phyloP scores from a whole-genome alignment of 2,888 invertebrate genomes.

The Heteromyza rotundicornis region DNA sequence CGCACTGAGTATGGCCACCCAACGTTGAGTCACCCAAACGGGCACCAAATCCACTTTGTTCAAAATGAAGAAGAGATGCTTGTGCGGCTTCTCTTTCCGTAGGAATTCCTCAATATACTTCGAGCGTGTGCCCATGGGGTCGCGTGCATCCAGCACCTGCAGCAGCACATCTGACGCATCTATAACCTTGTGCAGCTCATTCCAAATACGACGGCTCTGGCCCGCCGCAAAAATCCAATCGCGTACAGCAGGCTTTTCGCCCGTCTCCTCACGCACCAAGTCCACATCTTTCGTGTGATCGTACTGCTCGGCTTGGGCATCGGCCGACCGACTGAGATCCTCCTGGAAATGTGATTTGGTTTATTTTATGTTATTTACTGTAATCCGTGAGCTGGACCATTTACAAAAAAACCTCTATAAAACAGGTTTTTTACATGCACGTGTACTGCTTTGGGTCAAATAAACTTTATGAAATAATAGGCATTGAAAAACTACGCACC shows the following conservation, averaged over 20 bases:
- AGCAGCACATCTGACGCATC: slow-evolving; percentile 98
- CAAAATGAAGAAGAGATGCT: slow-evolving; percentile 94
- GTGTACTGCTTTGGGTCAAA: too few species aligned
- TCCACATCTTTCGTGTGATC: slow-evolving; percentile 83
- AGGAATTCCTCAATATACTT: slow-evolving; percentile 91
- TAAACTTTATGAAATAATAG: too few species aligned
- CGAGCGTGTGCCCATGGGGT: slow-evolving; percentile 95
- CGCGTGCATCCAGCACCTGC: slow-evolving; percentile 95
- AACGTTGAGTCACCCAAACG: slow-evolving; percentile 97
- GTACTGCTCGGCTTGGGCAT: slow-evolving; percentile 77
- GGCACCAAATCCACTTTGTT: slow-evolving; percentile 98
- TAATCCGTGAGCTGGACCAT: too few species aligned
- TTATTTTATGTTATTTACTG: too few species aligned
- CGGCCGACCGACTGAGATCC: slow-evolving; percentile 76
- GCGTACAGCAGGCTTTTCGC: slow-evolving; percentile 78
- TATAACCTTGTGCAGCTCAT: slow-evolving; percentile 97
- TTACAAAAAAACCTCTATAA: too few species aligned
- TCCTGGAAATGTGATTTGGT: too few species aligned
- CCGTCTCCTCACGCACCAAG: slow-evolving; percentile 80
- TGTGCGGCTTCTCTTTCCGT: slow-evolving; percentile 93
- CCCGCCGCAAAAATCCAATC: slow-evolving; percentile 97
- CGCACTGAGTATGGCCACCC: slow-evolving; percentile 92
- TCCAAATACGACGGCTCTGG: slow-evolving; percentile 97
- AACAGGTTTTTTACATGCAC: too few species aligned
- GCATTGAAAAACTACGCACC: too few species aligned